Evolutionary conservation across 2,797 vertebrate species (phyloP).

Genomic region (Oryzias dopingdopingensis): DNA sequence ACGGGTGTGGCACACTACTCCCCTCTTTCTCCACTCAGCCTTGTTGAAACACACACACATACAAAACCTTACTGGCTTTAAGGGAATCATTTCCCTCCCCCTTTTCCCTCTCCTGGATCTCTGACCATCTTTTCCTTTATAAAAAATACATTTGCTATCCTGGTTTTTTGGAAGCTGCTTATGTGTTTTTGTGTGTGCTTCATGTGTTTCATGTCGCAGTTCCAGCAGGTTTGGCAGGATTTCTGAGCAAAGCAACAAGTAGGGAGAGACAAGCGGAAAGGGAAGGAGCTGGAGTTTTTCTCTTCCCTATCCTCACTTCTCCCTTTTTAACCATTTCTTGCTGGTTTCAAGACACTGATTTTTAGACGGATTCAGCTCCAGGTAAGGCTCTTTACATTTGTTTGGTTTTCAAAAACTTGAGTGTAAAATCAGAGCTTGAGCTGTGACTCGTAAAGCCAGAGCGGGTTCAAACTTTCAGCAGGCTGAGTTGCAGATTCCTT

Average conservation of each 20-base stretch:
- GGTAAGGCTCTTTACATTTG: constrained; percentile 40
- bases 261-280: constrained; percentile 20
- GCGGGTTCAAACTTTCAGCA: neutral
- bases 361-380: constrained; percentile 18
- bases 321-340: neutral
- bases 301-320: neutral
- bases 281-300: constrained; percentile 10
- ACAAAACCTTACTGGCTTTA: neutral
- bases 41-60: constrained; percentile 2
- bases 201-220: constrained; percentile 44
- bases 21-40: neutral
- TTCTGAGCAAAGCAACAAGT: constrained; percentile 41
- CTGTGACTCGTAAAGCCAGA: neutral
- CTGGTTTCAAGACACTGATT: constrained; percentile 3
- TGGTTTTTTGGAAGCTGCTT: constrained; percentile 9
- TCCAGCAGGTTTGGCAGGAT: constrained; percentile 63
- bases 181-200: constrained; percentile 5
- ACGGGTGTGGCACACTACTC: constrained; percentile 42
- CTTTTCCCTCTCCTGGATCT: neutral
- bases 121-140: constrained; percentile 32
- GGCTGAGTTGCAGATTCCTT: neutral
- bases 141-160: constrained; percentile 39
- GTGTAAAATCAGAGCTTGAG: neutral
- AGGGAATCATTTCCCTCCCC: neutral
- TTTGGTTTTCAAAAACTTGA: constrained; percentile 1